Evolutionary conservation across 92 coral and sea anemone species (phyloP), one percentile per base, ranked within the genome.

Genomic region (Phenganax marumi): DNA sequence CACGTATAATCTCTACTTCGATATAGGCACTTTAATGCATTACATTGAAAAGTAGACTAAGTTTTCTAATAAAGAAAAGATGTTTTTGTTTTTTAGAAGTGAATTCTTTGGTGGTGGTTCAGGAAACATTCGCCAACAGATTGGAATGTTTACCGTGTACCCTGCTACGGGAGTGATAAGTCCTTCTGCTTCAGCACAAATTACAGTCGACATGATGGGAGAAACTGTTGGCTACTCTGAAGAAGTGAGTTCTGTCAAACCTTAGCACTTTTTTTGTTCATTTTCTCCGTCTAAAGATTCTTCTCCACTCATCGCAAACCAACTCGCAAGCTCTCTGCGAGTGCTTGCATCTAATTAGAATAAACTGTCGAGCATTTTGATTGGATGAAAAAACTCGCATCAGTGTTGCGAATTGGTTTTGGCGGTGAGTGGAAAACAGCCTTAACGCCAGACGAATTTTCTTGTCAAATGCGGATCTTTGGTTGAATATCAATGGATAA

Each of bases 101-200:
- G 83, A 78, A 43, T 78, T 46, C 25, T 64, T 78, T 47, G 56
- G 73, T 17, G 83, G 94, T 0, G 97, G 93, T 6, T 89, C 97
- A 50, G 93, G 97, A 22, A 95, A 95, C 90, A 92, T 95, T 80
- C 90, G 98, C 4, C 93, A 92, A 65, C 98, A 95, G 89, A 85
- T 95, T n/a, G 97, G 98, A 5, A 92, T 95, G 95, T 92, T 95
- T 75, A 92, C 98, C 2, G 84, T 95, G 43, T 95, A 95, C 85
- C 98, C 98, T 81, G 98, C 98, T 12, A 89, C 89, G 24, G 98
- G 98, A 11, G 93, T 85, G 47, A 93, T 95, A 25, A 91, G 91
- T 61, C 89, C 98, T 0, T 91, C 91, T 0, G 80, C 89, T 9
- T 70, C 92, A 11, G 88, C 89, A 14, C 98, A 92, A 84, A 86